phyloP scores from a whole-genome alignment of 1,140 invertebrate species.

The Zaprionus vittiger region DNA sequence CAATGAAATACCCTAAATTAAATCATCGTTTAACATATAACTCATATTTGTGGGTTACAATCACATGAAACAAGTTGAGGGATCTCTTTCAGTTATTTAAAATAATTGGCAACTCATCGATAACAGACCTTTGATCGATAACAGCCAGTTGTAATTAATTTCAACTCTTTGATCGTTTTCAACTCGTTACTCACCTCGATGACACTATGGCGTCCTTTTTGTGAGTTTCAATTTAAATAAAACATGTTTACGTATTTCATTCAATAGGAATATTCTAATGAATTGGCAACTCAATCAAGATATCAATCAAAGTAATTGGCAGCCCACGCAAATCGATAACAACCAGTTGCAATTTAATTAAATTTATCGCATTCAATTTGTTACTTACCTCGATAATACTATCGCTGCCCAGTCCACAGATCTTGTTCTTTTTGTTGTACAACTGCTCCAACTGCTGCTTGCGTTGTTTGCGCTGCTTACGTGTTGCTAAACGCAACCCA shows the following conservation, averaged over 20 bases:
- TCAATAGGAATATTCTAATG: too few species aligned
- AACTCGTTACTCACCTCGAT: conserved; percentile 68
- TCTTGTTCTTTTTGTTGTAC: conserved; percentile 61
- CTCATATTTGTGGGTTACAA: not conserved
- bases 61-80: too few species aligned
- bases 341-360: not conserved
- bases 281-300: not conserved
- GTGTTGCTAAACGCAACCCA: conserved; percentile 59
- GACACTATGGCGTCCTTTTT: conserved; percentile 50
- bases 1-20: not conserved
- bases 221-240: too few species aligned
- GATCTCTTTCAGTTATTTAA: too few species aligned
- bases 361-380: conserved; percentile 30
- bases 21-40: not conserved
- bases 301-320: not conserved
- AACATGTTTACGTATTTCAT: accelerated
- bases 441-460: conserved; percentile 58
- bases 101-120: too few species aligned
- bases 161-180: conserved; percentile 21
- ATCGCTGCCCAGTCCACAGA: conserved; percentile 74
- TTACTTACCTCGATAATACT: conserved; percentile 76
- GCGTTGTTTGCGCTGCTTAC: conserved; percentile 48
- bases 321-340: not conserved
- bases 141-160: not conserved
- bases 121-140: not conserved